Conservation (phyloP, 30 jellyfish, hydroid and myxozoan species). For the Sanderia malayensis region DNA sequence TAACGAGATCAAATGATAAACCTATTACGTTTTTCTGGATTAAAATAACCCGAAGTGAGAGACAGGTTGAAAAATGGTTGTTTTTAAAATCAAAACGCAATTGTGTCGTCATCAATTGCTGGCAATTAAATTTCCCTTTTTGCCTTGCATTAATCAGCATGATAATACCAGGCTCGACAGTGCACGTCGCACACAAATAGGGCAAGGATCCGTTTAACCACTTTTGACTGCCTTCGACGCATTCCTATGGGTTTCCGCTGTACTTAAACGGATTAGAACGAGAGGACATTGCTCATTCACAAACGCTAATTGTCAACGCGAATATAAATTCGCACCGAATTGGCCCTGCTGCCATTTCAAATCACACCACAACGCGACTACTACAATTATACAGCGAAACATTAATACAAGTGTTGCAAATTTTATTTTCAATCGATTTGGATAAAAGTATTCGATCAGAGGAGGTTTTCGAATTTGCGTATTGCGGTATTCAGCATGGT, state of each 20-base stretch:
- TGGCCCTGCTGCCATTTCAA: no score
- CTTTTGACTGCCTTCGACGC: constrained; percentile 22
- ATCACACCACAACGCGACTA: no score
- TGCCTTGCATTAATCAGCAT: constrained; percentile 23
- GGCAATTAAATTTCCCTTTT: constrained; percentile 51
- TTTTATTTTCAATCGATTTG: no score
- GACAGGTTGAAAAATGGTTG: neutral
- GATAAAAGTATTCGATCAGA: no score
- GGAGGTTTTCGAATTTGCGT: no score
- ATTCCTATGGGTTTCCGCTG: constrained; percentile 59
- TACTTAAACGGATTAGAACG: neutral
- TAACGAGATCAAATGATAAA: no score
- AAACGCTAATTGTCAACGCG: no score
- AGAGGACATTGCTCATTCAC: no score
- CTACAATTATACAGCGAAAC: no score
- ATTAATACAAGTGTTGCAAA: no score
- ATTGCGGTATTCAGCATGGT: constrained; percentile 41
- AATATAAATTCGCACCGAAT: no score
- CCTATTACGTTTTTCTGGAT: no score
- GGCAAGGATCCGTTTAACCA: constrained; percentile 49
- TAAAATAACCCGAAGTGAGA: neutral
- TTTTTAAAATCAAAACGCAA: neutral
- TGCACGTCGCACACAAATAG: constrained; percentile 17
- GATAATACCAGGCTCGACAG: constrained; percentile 5
- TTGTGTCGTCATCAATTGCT: neutral